These are phyloP conservation scores for Gymnothorax javanicus DNA, from an alignment of 2,797 vertebrate genomes.

Conservation along the genomic window DNA sequence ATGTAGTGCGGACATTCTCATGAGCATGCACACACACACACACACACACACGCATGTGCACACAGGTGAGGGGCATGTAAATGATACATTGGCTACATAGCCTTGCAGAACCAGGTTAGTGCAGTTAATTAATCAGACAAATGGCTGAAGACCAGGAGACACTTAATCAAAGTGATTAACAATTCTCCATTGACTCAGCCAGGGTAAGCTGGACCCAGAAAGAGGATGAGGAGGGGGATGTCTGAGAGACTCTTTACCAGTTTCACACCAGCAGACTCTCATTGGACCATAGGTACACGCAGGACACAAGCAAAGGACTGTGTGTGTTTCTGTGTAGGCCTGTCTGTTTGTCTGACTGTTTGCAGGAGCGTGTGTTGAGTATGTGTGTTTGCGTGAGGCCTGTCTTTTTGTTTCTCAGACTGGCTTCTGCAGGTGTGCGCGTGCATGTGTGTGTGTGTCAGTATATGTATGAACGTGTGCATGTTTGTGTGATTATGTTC, in stretches of 20 bases:
- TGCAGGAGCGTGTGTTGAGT: neutral
- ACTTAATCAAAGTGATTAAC: conserved; percentile 31
- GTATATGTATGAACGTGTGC: neutral
- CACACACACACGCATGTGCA: neutral
- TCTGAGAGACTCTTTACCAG: neutral
- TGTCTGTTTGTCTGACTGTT: neutral
- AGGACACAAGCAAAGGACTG: neutral
- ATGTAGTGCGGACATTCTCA: neutral
- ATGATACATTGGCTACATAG: conserved; percentile 1
- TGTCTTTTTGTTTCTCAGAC: conserved; percentile 6
- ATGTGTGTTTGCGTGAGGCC: conserved; percentile 19
- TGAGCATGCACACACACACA: neutral
- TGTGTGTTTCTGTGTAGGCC: neutral
- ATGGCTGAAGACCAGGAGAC: conserved; percentile 24
- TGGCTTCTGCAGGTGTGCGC: neutral
- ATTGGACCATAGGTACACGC: neutral
- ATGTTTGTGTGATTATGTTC: conserved; percentile 24
- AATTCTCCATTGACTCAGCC: conserved; percentile 27
- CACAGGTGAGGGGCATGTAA: neutral
- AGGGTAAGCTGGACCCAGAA: conserved; percentile 25
- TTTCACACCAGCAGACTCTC: neutral
- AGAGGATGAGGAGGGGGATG: neutral
- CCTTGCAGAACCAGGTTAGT: conserved; percentile 12
- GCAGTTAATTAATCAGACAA: conserved; percentile 32
- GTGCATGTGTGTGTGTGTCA: neutral